These are phyloP conservation scores for Danio kyathit DNA, from an alignment of 2,797 vertebrate species.

Conservation along the genomic window DNA sequence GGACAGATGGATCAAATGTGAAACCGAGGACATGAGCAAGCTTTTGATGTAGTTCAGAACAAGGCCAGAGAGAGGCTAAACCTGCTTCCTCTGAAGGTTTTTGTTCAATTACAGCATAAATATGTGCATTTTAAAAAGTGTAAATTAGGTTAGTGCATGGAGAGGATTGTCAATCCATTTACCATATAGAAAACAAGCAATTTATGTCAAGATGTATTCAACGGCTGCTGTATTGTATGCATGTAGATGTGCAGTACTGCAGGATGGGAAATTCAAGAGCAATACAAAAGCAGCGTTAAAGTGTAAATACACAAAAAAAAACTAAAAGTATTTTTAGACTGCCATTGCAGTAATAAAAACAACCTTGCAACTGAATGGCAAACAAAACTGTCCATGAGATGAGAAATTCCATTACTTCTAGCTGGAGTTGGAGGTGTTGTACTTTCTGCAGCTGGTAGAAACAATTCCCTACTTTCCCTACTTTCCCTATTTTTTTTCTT, in stretches of 20 bases:
- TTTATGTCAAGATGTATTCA: constrained; percentile 9
- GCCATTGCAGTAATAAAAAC: neutral
- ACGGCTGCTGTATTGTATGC: neutral
- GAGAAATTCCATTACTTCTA: neutral
- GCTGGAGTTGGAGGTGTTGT: neutral
- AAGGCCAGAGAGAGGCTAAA: neutral
- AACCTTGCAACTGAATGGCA: neutral
- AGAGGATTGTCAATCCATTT: constrained; percentile 20
- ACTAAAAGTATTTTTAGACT: neutral
- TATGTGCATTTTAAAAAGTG: constrained; percentile 44
- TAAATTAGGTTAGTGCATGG: constrained; percentile 30
- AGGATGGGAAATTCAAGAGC: neutral
- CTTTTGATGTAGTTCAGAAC: constrained; percentile 5
- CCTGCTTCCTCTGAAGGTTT: constrained; percentile 6
- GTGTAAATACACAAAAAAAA: constrained; percentile 1
- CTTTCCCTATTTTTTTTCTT: too few relatives aligned
- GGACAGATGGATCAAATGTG: constrained; percentile 22
- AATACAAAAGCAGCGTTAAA: neutral
- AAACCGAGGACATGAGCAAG: constrained; percentile 1
- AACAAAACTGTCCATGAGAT: neutral
- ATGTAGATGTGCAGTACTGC: neutral
- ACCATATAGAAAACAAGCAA: constrained; percentile 24
- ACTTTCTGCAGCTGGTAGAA: neutral
- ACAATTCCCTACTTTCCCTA: neutral
- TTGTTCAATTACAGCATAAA: constrained; percentile 44